Conservation (phyloP, 2,888 invertebrate species). For the Pycnomerus fuliginosus region DNA sequence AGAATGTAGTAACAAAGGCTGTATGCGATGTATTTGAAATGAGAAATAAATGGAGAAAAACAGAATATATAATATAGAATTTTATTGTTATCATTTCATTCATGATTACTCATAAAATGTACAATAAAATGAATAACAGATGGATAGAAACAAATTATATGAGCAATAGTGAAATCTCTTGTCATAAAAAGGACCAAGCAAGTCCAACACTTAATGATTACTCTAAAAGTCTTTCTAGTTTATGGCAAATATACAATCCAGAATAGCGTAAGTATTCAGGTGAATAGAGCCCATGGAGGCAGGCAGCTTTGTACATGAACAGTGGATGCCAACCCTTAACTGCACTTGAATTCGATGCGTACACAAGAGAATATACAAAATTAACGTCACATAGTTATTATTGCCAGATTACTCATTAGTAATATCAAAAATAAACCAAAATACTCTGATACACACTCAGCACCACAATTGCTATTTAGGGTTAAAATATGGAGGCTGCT, state of each 20-base stretch:
- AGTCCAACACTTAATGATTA: conserved; percentile 42
- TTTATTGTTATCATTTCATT: conserved; percentile 54
- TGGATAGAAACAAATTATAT: conserved; percentile 54
- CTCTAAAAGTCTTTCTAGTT: conserved; percentile 39
- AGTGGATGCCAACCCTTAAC: conserved; percentile 49
- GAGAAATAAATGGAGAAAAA: conserved; percentile 29
- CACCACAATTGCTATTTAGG: conserved; percentile 52
- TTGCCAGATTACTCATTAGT: conserved; percentile 52
- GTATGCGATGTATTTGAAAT: conserved; percentile 1
- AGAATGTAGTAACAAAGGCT: conserved; percentile 6
- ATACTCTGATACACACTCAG: conserved; percentile 49
- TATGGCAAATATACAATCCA: conserved; percentile 54
- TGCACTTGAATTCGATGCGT: conserved; percentile 53
- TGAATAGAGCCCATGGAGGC: conserved; percentile 44
- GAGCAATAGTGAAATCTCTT: conserved; percentile 55
- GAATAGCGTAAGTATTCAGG: conserved; percentile 50
- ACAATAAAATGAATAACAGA: conserved; percentile 55
- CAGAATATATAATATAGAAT: conserved; percentile 54
- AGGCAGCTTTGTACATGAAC: conserved; percentile 50
- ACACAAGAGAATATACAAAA: conserved; percentile 45
- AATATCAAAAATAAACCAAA: conserved; percentile 54
- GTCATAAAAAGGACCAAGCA: conserved; percentile 49
- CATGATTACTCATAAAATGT: conserved; percentile 55
- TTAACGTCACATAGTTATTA: conserved; percentile 49
- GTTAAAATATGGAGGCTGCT: conserved; percentile 54